phyloP scores from a whole-genome alignment of 2,797 vertebrate genomes.

The Toxotes lorentzi region DNA sequence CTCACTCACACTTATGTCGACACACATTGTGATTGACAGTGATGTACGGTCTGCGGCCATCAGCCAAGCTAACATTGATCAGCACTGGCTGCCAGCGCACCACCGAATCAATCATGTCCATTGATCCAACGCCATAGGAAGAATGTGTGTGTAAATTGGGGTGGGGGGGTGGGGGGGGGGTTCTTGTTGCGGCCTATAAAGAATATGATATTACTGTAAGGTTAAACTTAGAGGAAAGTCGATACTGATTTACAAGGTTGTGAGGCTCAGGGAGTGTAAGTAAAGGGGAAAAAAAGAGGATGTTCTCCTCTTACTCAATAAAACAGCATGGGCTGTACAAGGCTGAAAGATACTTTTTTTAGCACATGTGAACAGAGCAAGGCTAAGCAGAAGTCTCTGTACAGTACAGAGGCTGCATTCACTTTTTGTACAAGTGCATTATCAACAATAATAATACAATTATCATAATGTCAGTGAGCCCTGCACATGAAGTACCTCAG shows the following conservation, averaged over 20 bases:
- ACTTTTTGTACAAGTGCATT: neutral
- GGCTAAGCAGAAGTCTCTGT: slow-evolving; percentile 17
- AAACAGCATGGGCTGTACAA: slow-evolving; percentile 34
- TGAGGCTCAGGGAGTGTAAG: neutral
- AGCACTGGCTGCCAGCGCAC: slow-evolving; percentile 70
- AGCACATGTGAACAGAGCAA: slow-evolving; percentile 15
- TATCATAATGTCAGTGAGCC: neutral
- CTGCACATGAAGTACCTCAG: neutral
- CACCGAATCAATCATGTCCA: slow-evolving; percentile 77
- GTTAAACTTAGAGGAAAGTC: slow-evolving; percentile 53
- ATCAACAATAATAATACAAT: neutral
- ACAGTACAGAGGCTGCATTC: neutral
- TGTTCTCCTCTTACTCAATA: slow-evolving; percentile 39
- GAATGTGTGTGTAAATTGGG: slow-evolving; percentile 39
- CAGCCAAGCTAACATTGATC: slow-evolving; percentile 80
- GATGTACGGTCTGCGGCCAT: slow-evolving; percentile 70
- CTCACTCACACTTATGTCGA: slow-evolving; percentile 53
- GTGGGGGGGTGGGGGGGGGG: neutral
- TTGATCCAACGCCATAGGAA: slow-evolving; percentile 70
- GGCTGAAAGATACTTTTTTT: neutral
- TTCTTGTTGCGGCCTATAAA: slow-evolving; percentile 49
- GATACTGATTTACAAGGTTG: slow-evolving; percentile 52
- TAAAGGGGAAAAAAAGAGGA: neutral
- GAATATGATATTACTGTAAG: slow-evolving; percentile 55
- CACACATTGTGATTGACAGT: slow-evolving; percentile 63